Percentiles rank a stretch among this genome's conserved stretches.
These are phyloP conservation scores for Aphelenchoides fujianensis DNA, from an alignment of 1,140 invertebrate genomes.

Conservation along the genomic window DNA sequence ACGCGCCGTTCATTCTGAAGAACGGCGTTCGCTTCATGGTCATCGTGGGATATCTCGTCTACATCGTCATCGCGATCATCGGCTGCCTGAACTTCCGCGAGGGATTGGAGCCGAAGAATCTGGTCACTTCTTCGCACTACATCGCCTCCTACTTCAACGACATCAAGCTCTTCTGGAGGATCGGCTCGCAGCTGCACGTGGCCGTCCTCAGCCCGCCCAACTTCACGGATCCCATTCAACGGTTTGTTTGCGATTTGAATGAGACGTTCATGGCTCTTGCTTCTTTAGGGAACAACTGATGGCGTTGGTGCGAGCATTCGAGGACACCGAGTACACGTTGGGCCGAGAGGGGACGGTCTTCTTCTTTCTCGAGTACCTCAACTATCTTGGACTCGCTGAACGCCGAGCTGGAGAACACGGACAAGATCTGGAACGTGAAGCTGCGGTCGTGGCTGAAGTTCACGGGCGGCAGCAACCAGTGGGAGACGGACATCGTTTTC, in stretches of 20 bases:
- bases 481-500: conserved; percentile 56
- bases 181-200: conserved; percentile 61
- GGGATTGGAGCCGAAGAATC: conserved; percentile 58
- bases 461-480: conserved; percentile 56
- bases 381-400: conserved; percentile 60
- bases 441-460: conserved; percentile 60
- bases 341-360: conserved; percentile 60
- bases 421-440: conserved; percentile 57
- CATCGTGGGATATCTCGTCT: conserved; percentile 75
- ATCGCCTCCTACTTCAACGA: conserved; percentile 58
- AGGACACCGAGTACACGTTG: conserved; percentile 61
- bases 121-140: conserved; percentile 59
- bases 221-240: conserved; percentile 48
- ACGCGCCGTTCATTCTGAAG: conserved; percentile 76
- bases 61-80: conserved; percentile 79
- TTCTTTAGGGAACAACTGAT: conserved; percentile 53
- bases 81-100: conserved; percentile 80
- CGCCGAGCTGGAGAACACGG: conserved; percentile 59
- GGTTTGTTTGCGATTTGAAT: too few species aligned
- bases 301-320: conserved; percentile 50
- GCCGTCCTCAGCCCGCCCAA: conserved; percentile 60
- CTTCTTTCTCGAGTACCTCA: conserved; percentile 61
- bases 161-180: conserved; percentile 58
- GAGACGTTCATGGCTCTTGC: conserved; percentile 10
- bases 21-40: conserved; percentile 74